Conservation (phyloP, 2,797 vertebrate species). For the Sebastes jordani region DNA sequence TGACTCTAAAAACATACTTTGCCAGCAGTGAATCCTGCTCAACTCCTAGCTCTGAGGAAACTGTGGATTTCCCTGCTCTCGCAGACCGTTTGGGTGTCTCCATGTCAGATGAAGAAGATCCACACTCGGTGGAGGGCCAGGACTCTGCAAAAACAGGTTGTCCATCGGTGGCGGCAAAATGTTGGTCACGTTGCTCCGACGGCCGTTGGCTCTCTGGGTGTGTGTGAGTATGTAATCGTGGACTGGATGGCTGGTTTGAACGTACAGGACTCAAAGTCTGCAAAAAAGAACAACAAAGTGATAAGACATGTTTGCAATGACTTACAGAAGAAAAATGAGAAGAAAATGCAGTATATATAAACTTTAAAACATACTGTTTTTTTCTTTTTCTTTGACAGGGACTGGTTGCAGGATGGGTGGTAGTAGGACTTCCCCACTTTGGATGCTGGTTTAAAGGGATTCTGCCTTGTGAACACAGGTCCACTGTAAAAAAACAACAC, state of each 20-base stretch:
- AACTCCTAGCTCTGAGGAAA: conserved; percentile 5
- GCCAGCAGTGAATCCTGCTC: conserved; percentile 74
- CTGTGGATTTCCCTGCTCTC: conserved; percentile 1
- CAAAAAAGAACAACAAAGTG: conserved; percentile 19
- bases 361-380: conserved; percentile 54
- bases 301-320: neutral
- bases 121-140: conserved; percentile 83
- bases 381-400: conserved; percentile 71
- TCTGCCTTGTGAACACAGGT: conserved; percentile 72
- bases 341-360: neutral
- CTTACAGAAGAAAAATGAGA: neutral
- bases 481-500: conserved; percentile 50
- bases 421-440: conserved; percentile 57
- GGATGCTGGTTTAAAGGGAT: conserved; percentile 66
- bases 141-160: conserved; percentile 76
- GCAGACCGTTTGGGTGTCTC: conserved; percentile 6
- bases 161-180: conserved; percentile 21
- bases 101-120: conserved; percentile 50
- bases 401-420: conserved; percentile 58
- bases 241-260: conserved; percentile 34
- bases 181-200: conserved; percentile 15
- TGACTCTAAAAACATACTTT: conserved; percentile 65
- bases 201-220: conserved; percentile 26
- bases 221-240: conserved; percentile 5
- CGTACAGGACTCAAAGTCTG: conserved; percentile 77